Conservation (phyloP, 2,888 invertebrate genomes). For the Synanthedon formicaeformis region DNA sequence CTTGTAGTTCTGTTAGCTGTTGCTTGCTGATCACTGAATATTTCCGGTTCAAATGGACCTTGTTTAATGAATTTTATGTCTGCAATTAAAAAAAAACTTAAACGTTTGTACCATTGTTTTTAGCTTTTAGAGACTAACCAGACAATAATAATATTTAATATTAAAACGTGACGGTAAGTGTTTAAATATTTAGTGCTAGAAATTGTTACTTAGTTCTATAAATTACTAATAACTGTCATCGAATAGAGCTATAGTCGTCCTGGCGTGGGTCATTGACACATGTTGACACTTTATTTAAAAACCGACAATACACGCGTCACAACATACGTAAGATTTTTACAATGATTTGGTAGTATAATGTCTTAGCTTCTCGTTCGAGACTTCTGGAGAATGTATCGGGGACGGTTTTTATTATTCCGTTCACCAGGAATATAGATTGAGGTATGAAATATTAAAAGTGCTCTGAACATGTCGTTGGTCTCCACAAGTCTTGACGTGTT, state of each 20-base stretch:
- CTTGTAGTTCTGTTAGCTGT: neutral
- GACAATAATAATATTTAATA: too few relatives aligned
- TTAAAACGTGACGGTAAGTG: too few relatives aligned
- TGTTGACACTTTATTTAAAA: conserved; percentile 21
- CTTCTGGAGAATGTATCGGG: too few relatives aligned
- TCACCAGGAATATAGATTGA: too few relatives aligned
- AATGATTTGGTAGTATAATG: conserved; percentile 37
- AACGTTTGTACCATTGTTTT: neutral
- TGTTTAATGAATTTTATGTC: neutral
- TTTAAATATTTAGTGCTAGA: neutral
- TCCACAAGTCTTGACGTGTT: too few relatives aligned
- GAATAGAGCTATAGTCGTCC: neutral
- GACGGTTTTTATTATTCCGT: too few relatives aligned
- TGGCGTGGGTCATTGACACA: conserved; percentile 29
- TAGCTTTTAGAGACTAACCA: neutral
- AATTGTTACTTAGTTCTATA: neutral
- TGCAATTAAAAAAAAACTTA: neutral
- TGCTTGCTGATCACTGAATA: neutral
- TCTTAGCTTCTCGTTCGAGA: conserved; percentile 1
- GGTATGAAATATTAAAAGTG: too few relatives aligned
- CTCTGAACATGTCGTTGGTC: too few relatives aligned
- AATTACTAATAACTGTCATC: neutral
- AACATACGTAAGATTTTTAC: conserved; percentile 22
- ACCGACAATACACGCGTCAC: conserved; percentile 19
- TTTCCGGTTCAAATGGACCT: neutral